Evolutionary conservation across 2,888 invertebrate species (phyloP), one percentile per base, ranked within the genome.

Genomic region (Drosophila eohydei): DNA sequence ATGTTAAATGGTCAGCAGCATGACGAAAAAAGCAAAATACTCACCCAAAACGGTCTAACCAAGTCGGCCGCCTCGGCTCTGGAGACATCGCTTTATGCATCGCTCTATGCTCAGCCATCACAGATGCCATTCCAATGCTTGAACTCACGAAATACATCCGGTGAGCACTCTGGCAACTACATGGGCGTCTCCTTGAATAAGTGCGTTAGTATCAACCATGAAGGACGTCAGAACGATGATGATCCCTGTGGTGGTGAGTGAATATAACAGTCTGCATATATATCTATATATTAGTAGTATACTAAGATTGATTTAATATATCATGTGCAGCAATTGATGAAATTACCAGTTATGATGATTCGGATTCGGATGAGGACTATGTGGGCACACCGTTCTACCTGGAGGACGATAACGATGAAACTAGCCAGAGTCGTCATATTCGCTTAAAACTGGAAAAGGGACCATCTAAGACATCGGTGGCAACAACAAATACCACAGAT

Each of bases 321-420:
- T 8, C 1, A 43, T 26, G 4, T 66, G 11, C 36, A 92, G 92
- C 91, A 21, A 91, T 92, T 65, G 92, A 92, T 60, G 91, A 92
- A 54, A 84, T 92, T 5, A 89, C 86, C 63, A 81, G 83, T 40
- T 92, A 92, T 55, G 88, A 92, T 21, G 92, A 92, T 32, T 85
- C 91, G 7, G 92, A 92, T 40, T 91, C 92, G 7, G 90, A 84
- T 50, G 92, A 92, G n/a, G 91, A 91, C 40, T 92, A 92, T 66
- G 78, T 78, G n/a, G 92, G 92, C 7, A 76, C 82, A 34, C 91
- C 92, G 0, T 92, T 92, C 70, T 88, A 78, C 59, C 68, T 92
- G 51, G 82, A 82, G 1, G 89, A 89, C 26, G 92, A 92, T 67
- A 75, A 66, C 12, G 71, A 76, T 0, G 90, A 91, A 62, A 83